Evolutionary conservation across 2,888 invertebrate genomes (phyloP).

Genomic region (Adelognathus sp.): DNA sequence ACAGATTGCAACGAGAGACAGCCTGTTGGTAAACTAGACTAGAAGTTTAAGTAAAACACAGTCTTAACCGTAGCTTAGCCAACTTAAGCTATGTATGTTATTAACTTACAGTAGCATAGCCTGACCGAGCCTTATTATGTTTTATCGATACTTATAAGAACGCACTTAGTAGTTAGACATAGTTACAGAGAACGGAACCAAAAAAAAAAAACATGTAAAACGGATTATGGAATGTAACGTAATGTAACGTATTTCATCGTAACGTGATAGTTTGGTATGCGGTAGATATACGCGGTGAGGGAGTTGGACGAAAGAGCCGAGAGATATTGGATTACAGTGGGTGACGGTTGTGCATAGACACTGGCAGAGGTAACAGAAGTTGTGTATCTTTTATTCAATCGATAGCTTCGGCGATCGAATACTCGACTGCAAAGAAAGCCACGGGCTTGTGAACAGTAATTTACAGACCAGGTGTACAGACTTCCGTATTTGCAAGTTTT

Average conservation of each 20-base stretch:
- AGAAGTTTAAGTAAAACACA: constrained; percentile 57
- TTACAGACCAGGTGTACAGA: neutral
- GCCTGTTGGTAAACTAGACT: constrained; percentile 1
- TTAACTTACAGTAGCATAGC: constrained; percentile 71
- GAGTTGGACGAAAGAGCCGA: neutral
- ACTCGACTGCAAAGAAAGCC: neutral
- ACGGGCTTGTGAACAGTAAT: neutral
- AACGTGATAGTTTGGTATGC: constrained; percentile 40
- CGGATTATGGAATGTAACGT: constrained; percentile 44
- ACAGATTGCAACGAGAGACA: constrained; percentile 14
- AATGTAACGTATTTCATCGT: constrained; percentile 58
- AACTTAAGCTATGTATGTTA: constrained; percentile 73
- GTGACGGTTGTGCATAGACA: neutral
- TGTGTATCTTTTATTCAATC: constrained; percentile 11
- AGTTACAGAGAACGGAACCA: no score
- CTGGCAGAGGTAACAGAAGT: neutral
- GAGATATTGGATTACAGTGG: constrained; percentile 10
- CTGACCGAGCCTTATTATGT: constrained; percentile 71
- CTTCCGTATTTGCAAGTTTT: neutral
- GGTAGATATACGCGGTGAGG: neutral
- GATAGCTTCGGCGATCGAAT: neutral
- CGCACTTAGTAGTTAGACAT: constrained; percentile 62
- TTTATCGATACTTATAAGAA: constrained; percentile 69
- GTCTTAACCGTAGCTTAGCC: constrained; percentile 72
- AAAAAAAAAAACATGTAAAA: constrained; percentile 45